phyloP scores from a whole-genome alignment of 2,888 invertebrate species.

The Drosophila fulvimacula region DNA sequence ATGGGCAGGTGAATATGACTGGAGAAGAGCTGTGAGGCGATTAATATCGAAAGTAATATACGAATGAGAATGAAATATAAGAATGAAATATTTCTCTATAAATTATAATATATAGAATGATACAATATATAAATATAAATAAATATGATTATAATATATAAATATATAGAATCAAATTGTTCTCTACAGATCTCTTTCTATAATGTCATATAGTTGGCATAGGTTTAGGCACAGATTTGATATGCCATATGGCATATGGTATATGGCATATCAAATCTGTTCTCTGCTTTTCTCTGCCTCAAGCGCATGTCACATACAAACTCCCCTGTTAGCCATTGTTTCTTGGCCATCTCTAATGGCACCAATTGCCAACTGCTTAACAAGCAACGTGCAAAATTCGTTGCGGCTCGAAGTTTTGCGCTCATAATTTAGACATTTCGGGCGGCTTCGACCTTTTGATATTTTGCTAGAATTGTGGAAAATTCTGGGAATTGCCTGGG shows the following conservation, averaged over 20 bases:
- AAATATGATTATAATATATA: too few species aligned
- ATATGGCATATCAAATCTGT: too few species aligned
- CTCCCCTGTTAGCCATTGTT: background rate
- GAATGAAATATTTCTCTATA: too few species aligned
- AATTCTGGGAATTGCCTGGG: slow-evolving; percentile 54
- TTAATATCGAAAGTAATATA: slow-evolving; percentile 10
- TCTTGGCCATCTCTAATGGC: slow-evolving; percentile 37
- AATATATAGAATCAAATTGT: too few species aligned
- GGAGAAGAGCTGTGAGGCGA: slow-evolving; percentile 19
- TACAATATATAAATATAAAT: too few species aligned
- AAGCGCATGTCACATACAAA: background rate
- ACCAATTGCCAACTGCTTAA: slow-evolving; percentile 35
- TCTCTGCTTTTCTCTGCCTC: too few species aligned
- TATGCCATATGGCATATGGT: too few species aligned
- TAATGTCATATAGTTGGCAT: background rate
- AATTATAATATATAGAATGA: too few species aligned
- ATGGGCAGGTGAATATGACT: background rate
- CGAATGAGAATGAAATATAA: too few species aligned
- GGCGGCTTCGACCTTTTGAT: slow-evolving; percentile 61
- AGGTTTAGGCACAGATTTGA: too few species aligned
- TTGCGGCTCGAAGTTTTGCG: slow-evolving; percentile 35
- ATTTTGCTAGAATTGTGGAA: slow-evolving; percentile 51
- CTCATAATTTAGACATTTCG: slow-evolving; percentile 77
- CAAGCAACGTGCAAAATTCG: slow-evolving; percentile 45
- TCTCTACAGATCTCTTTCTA: background rate